phyloP scores from a whole-genome alignment of 1,140 invertebrate genomes.

The Drosophila sproati region DNA sequence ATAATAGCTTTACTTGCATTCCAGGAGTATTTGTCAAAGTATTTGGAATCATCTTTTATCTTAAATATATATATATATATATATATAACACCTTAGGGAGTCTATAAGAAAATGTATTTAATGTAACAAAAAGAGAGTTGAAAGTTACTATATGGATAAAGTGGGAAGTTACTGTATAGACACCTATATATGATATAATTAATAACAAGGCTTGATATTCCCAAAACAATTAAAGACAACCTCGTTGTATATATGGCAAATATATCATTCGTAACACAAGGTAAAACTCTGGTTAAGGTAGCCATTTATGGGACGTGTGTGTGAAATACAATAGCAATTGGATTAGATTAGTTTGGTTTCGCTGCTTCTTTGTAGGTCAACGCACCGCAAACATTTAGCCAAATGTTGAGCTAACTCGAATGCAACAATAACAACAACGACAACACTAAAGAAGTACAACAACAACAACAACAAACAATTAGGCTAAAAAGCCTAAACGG shows the following conservation, averaged over 20 bases:
- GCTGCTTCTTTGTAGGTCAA: constrained; percentile 48
- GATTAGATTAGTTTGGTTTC: constrained; percentile 2
- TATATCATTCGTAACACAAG: no score
- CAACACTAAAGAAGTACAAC: background rate
- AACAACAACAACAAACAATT: constrained; percentile 20
- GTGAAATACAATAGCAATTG: constrained; percentile 37
- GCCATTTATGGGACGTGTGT: background rate
- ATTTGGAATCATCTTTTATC: no score
- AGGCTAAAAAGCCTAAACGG: constrained; percentile 41
- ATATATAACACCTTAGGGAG: no score
- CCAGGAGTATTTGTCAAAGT: no score
- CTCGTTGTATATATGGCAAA: no score
- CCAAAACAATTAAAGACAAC: no score
- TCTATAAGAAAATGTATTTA: no score
- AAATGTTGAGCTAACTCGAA: constrained; percentile 44
- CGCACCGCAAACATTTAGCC: constrained; percentile 34
- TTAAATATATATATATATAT: no score
- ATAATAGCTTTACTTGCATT: no score
- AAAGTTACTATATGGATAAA: no score
- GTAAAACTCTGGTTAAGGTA: constrained; percentile 2
- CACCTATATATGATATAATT: background rate
- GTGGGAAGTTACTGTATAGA: no score
- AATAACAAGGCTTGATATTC: background rate
- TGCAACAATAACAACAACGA: constrained; percentile 8
- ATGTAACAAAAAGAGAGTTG: no score